These are phyloP conservation scores for Boulengeromyrus knoepffleri DNA, from an alignment of 2,113 vertebrate species.

Conservation along the genomic window DNA sequence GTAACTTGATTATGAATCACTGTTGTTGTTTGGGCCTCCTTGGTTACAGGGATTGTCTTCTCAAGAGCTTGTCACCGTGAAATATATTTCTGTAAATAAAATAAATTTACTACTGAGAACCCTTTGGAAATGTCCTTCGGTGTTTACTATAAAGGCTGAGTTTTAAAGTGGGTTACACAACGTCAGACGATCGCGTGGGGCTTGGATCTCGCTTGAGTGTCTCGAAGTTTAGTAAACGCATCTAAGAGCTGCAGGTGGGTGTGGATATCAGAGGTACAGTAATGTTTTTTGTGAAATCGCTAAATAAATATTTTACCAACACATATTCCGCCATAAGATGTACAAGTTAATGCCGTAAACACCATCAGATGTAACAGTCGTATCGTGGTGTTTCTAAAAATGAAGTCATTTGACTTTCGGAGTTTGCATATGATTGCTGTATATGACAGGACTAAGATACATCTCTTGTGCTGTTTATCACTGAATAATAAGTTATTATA, in stretches of 20 bases:
- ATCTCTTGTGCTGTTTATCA: neutral
- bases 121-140: conserved; percentile 54
- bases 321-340: neutral
- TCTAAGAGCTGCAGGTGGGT: neutral
- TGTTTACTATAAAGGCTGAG: conserved; percentile 66
- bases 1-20: conserved; percentile 64
- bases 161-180: conserved; percentile 62
- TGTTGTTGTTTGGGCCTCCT: conserved; percentile 62
- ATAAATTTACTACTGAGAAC: conserved; percentile 51
- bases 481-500: neutral
- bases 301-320: neutral
- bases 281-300: neutral
- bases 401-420: neutral
- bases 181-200: conserved; percentile 26
- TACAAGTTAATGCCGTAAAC: neutral
- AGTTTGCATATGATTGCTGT: neutral
- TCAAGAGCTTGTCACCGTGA: conserved; percentile 48
- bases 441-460: neutral
- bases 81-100: conserved; percentile 55
- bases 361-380: neutral
- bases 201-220: conserved; percentile 22
- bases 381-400: neutral
- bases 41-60: conserved; percentile 59
- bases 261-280: neutral
- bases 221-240: neutral